Percentiles rank a stretch among this genome's conserved stretches.
Evolutionary conservation across 2,888 invertebrate genomes (phyloP).

Genomic region (Dicranocentrus wangi): DNA sequence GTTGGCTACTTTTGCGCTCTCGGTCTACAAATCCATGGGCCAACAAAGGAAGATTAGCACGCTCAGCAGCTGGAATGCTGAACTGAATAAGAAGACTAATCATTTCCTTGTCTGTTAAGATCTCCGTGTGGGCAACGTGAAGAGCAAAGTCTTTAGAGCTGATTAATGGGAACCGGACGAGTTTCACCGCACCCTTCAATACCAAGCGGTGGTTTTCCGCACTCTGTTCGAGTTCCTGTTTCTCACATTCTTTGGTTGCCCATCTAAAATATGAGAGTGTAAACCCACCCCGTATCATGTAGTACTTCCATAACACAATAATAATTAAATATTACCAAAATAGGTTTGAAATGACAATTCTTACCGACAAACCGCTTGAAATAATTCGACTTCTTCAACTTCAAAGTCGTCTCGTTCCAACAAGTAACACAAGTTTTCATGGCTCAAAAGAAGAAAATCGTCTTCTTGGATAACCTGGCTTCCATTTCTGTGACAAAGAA

Average conservation of each 20-base stretch:
- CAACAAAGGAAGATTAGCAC: constrained; percentile 56
- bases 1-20: constrained; percentile 63
- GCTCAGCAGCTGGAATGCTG: constrained; percentile 64
- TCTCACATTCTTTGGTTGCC: constrained; percentile 67
- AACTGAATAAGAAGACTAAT: constrained; percentile 69
- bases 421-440: constrained; percentile 65
- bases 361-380: constrained; percentile 66
- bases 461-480: constrained; percentile 65
- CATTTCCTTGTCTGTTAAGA: constrained; percentile 67
- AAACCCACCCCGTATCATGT: no score
- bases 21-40: constrained; percentile 65
- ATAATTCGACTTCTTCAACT: constrained; percentile 67
- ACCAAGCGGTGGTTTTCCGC: constrained; percentile 66
- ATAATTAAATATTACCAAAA: neutral
- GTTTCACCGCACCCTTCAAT: constrained; percentile 62
- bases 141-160: constrained; percentile 67
- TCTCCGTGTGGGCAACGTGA: constrained; percentile 67
- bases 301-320: no score
- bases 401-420: constrained; percentile 69
- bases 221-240: constrained; percentile 65
- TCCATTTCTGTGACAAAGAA: constrained; percentile 56
- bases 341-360: neutral
- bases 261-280: constrained; percentile 53
- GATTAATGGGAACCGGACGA: constrained; percentile 67
- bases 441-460: constrained; percentile 65